These are phyloP conservation scores for Nesospiza acunhae DNA, from an alignment of 2,113 vertebrate genomes.

Conservation along the genomic window DNA sequence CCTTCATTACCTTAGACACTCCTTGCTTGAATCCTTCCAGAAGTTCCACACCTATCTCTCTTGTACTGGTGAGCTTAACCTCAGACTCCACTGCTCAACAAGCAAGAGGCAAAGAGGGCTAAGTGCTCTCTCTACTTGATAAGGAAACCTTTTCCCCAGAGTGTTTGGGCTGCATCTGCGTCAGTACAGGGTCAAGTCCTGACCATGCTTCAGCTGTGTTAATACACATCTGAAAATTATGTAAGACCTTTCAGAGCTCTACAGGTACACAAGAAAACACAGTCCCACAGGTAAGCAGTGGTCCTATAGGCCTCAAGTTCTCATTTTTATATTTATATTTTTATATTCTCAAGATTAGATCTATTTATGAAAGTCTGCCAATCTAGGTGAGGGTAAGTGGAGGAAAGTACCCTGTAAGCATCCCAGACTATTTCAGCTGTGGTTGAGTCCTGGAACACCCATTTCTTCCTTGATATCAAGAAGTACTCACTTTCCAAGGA, in stretches of 20 bases:
- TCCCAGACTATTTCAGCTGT: neutral
- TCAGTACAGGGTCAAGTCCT: neutral
- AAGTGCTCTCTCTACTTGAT: neutral
- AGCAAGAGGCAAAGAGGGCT: neutral
- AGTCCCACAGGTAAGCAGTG: neutral
- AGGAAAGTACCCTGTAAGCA: neutral
- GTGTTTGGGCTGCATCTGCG: neutral
- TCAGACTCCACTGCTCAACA: neutral
- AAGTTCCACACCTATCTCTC: neutral
- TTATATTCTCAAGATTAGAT: neutral
- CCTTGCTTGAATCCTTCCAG: neutral
- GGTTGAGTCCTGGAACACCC: neutral
- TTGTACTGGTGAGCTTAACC: neutral
- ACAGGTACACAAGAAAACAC: neutral
- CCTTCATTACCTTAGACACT: neutral
- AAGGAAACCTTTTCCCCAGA: neutral
- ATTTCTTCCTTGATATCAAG: neutral
- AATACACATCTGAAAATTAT: neutral
- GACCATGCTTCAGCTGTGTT: neutral
- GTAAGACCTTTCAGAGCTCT: neutral
- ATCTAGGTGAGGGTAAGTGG: neutral
- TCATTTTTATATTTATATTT: neutral
- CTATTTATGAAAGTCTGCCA: neutral
- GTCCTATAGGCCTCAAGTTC: neutral
- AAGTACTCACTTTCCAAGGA: neutral